These are phyloP conservation scores for Acronicta aceris DNA, from an alignment of 2,888 invertebrate species.

Conservation along the genomic window DNA sequence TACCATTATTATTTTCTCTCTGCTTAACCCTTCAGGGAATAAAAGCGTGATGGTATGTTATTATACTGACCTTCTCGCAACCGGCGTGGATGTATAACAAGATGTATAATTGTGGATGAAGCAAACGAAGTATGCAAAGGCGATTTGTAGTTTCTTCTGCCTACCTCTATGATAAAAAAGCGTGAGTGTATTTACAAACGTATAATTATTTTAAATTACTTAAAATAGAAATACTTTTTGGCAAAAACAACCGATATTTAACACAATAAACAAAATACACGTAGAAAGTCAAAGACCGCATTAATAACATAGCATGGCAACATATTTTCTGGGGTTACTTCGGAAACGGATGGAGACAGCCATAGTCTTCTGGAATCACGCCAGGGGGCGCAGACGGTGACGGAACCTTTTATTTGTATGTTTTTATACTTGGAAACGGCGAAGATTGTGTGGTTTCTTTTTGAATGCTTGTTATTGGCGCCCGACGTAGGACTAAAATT, in stretches of 20 bases:
- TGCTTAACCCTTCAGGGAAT: no score
- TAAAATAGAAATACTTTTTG: no score
- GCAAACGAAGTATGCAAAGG: no score
- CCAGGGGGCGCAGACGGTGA: conserved; percentile 50
- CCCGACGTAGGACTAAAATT: conserved; percentile 33
- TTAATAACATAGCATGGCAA: conserved; percentile 66
- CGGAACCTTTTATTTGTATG: conserved; percentile 51
- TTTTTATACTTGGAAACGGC: conserved; percentile 36
- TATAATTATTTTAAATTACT: no score
- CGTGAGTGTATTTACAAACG: no score
- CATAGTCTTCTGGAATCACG: conserved; percentile 61
- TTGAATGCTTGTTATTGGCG: conserved; percentile 21
- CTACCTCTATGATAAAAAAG: no score
- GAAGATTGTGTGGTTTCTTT: conserved; percentile 6
- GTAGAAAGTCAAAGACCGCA: conserved; percentile 65
- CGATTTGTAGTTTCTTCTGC: no score
- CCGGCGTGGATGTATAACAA: no score
- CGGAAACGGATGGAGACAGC: conserved; percentile 74
- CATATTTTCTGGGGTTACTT: conserved; percentile 72
- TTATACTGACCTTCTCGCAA: no score
- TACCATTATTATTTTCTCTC: no score
- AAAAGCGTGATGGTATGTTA: no score
- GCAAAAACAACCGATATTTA: not conserved
- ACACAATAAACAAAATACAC: conserved; percentile 27
- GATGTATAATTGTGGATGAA: no score